Conservation (phyloP, 2,888 invertebrate species). For the Athalia rosae region DNA sequence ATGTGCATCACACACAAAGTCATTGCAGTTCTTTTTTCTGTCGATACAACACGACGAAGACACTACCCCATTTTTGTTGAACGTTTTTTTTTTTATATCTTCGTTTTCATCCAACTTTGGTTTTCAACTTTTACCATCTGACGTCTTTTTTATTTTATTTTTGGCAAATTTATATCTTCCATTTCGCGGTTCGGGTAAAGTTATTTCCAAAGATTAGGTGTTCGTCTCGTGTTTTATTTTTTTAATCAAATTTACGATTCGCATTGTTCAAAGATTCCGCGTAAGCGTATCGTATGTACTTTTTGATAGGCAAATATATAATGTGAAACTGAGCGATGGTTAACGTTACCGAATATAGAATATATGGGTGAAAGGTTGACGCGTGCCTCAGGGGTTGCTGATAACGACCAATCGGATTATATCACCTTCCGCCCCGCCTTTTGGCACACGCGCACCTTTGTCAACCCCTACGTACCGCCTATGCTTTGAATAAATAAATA, state of each 20-base stretch:
- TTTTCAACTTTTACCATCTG: too few relatives aligned
- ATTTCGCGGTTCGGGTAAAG: background rate
- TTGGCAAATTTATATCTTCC: background rate
- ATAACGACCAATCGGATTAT: constrained; percentile 32
- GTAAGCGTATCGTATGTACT: too few relatives aligned
- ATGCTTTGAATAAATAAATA: constrained; percentile 38
- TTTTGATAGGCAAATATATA: too few relatives aligned
- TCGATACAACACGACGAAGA: too few relatives aligned
- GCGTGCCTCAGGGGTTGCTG: constrained; percentile 27
- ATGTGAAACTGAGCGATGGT: constrained; percentile 26
- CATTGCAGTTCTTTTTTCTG: too few relatives aligned
- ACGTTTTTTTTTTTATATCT: too few relatives aligned
- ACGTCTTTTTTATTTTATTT: background rate
- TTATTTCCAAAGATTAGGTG: too few relatives aligned
- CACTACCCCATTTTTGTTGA: too few relatives aligned
- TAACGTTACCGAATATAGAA: background rate
- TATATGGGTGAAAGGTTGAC: constrained; percentile 17
- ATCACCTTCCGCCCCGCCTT: constrained; percentile 24
- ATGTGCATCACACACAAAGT: too few relatives aligned
- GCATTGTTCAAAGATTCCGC: background rate
- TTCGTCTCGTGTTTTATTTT: too few relatives aligned
- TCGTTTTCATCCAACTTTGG: too few relatives aligned
- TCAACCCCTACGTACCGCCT: constrained; percentile 37
- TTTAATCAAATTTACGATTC: background rate
- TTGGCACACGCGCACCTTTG: constrained; percentile 39